Percentiles rank a stretch among this genome's conserved stretches.
These are phyloP conservation scores for Distichodus sexfasciatus DNA, from an alignment of 2,797 vertebrate species.

Conservation along the genomic window DNA sequence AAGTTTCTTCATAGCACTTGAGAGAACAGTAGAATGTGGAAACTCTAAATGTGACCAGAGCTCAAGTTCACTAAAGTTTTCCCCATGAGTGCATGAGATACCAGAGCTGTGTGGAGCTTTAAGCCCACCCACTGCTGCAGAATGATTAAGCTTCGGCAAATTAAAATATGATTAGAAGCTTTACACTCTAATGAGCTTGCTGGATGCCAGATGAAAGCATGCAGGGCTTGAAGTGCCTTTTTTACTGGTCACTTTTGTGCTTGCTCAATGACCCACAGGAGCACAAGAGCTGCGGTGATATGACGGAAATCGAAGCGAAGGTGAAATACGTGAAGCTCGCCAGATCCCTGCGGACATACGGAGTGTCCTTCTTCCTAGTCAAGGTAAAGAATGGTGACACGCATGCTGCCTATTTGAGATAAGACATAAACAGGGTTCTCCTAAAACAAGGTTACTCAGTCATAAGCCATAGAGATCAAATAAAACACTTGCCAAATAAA, in stretches of 20 bases:
- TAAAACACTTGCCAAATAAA: too few relatives aligned
- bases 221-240: not conserved
- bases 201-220: not conserved
- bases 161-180: conserved; percentile 25
- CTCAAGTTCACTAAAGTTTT: not conserved
- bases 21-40: not conserved
- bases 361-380: conserved; percentile 96
- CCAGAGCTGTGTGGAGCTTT: not conserved
- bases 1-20: not conserved
- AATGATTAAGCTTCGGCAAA: conserved; percentile 24
- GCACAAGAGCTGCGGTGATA: conserved; percentile 94
- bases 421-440: too few relatives aligned
- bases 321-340: conserved; percentile 97
- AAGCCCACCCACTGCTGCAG: not conserved
- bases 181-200: conserved; percentile 4
- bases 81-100: not conserved
- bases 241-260: not conserved
- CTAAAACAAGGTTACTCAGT: too few relatives aligned
- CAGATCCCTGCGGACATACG: conserved; percentile 90
- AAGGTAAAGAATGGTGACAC: conserved; percentile 76
- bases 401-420: not conserved
- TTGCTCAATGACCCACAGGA: conserved; percentile 71
- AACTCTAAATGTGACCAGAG: not conserved
- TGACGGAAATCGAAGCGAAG: conserved; percentile 97
- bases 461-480: too few relatives aligned